Percentiles rank a stretch among this genome's conserved stretches.
Evolutionary conservation across 2,797 vertebrate species (phyloP).

Genomic region (Carduelis carduelis): DNA sequence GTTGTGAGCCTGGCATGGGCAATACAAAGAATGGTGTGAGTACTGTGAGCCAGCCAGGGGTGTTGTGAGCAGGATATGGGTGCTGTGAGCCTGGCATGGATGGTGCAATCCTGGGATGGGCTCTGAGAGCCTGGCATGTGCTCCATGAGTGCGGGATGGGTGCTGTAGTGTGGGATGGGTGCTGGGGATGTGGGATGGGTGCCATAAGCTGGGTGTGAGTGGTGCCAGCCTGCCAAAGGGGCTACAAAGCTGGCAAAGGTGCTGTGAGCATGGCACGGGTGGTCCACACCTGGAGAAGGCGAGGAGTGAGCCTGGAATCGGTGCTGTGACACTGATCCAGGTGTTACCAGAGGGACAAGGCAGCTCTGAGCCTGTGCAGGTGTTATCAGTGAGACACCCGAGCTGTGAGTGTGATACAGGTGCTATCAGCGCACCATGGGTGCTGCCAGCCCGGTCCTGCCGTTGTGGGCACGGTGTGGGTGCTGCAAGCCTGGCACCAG

Average conservation of each 20-base stretch:
- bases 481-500: not conserved
- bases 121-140: not conserved
- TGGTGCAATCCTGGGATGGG: not conserved
- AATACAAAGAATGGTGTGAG: too few relatives aligned
- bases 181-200: not conserved
- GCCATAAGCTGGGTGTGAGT: not conserved
- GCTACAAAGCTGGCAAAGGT: not conserved
- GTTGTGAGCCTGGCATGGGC: fast-evolving
- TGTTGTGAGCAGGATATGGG: not conserved
- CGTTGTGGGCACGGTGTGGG: fast-evolving
- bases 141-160: not conserved
- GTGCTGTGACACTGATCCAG: not conserved
- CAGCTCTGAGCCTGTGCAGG: not conserved
- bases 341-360: not conserved
- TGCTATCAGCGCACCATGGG: not conserved
- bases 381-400: not conserved
- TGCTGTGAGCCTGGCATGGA: not conserved
- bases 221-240: fast-evolving
- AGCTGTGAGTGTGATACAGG: not conserved
- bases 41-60: not conserved
- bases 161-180: not conserved
- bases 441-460: not conserved
- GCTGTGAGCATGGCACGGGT: not conserved
- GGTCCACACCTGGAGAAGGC: not conserved
- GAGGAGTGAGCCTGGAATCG: not conserved